Evolutionary conservation across 2,113 vertebrate genomes (phyloP).

Genomic region (Protobothrops flavoviridis): DNA sequence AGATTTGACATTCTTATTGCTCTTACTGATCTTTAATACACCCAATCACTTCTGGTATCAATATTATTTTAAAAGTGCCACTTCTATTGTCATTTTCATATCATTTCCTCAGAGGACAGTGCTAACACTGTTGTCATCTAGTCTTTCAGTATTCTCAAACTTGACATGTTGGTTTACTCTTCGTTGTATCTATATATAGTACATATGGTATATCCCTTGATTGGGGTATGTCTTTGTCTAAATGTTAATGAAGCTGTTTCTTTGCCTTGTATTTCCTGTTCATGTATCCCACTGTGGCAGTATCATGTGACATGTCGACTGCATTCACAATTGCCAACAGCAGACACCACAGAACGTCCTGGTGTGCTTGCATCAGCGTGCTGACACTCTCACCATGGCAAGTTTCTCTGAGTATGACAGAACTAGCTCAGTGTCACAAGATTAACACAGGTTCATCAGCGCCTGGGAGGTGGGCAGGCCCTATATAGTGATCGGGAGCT

Average conservation of each 20-base stretch:
- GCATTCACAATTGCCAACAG: background rate
- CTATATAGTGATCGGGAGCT: background rate
- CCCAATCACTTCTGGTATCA: background rate
- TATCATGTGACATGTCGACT: background rate
- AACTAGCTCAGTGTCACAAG: background rate
- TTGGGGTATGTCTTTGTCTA: background rate
- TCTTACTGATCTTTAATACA: background rate
- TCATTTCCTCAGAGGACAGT: background rate
- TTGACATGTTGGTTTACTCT: background rate
- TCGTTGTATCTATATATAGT: background rate
- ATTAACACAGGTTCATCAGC: background rate
- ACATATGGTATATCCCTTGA: background rate
- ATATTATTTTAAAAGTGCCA: background rate
- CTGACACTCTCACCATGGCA: background rate
- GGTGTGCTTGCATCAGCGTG: background rate
- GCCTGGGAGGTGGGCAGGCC: background rate
- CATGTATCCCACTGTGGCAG: background rate
- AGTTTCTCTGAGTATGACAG: background rate
- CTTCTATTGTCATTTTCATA: background rate
- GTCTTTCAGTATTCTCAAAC: background rate
- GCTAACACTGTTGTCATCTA: background rate
- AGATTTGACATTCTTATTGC: background rate
- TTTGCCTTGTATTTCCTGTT: background rate
- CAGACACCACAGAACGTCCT: background rate
- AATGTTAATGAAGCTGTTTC: background rate